Conservation (phyloP, 1,140 invertebrate species). For the Bombus vancouverensis region DNA sequence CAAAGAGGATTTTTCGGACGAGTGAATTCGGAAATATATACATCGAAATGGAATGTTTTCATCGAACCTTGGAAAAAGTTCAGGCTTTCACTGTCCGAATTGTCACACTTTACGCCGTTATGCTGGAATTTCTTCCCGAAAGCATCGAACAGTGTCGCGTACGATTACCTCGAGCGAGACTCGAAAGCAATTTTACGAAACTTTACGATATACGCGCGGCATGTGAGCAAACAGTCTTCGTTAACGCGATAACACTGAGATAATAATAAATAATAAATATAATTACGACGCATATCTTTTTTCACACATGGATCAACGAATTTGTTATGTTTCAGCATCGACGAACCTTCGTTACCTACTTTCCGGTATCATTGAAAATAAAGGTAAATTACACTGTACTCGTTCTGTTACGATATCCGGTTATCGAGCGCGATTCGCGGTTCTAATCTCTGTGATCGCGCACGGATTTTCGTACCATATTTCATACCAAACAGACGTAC, state of each 20-base stretch:
- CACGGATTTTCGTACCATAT: no score
- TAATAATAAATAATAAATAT: not conserved
- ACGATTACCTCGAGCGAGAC: no score
- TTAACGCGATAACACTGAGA: no score
- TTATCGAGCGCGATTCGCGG: not conserved
- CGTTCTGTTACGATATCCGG: no score
- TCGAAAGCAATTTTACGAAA: not conserved
- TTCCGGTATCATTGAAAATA: conserved; percentile 2
- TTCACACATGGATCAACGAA: not conserved
- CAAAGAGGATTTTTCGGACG: not conserved
- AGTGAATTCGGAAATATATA: fast-evolving
- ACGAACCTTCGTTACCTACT: conserved; percentile 17
- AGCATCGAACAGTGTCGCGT: no score
- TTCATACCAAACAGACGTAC: no score
- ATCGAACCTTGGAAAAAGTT: not conserved
- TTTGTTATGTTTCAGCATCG: conserved; percentile 1
- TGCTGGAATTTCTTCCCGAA: no score
- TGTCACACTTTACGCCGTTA: no score
- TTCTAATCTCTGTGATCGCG: not conserved
- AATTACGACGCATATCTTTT: not conserved
- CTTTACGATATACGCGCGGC: not conserved
- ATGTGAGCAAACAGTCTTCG: not conserved
- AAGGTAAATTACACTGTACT: not conserved
- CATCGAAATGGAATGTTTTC: conserved; percentile 1
- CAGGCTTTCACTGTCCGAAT: no score